Percentiles rank a stretch among this genome's conserved stretches.
These are phyloP conservation scores for Bolinopsis microptera DNA, from an alignment of 37 sponge, comb jelly and placozoan species.

Conservation along the genomic window DNA sequence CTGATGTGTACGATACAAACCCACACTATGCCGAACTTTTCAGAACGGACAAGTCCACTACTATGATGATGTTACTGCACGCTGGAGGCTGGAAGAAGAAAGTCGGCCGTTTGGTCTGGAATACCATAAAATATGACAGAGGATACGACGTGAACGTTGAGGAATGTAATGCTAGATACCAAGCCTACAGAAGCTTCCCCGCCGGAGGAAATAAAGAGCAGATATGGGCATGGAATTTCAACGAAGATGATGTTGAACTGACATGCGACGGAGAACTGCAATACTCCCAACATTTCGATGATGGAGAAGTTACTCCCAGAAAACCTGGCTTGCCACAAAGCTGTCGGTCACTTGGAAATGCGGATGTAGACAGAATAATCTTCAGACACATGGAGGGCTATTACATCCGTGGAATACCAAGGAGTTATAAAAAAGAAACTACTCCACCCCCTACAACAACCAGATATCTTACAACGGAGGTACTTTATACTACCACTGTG, in stretches of 20 bases:
- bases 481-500: not conserved
- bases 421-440: not conserved
- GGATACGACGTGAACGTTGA: not conserved
- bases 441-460: not conserved
- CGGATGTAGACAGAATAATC: not conserved
- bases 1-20: not conserved
- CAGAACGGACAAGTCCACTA: not conserved
- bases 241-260: not conserved
- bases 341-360: not conserved
- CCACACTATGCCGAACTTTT: not conserved
- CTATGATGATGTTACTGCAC: not conserved
- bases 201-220: not conserved
- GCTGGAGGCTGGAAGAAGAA: not conserved
- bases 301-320: not conserved
- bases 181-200: not conserved
- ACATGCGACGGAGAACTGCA: not conserved
- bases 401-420: not conserved
- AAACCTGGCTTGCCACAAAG: not conserved
- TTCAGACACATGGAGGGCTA: slow-evolving; percentile 1
- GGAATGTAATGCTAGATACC: not conserved
- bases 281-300: not conserved
- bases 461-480: not conserved
- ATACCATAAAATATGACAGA: not conserved
- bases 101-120: not conserved
- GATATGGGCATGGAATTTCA: slow-evolving; percentile 1